A percentile compares a stretch with the other conserved stretches of the same genome.
Evolutionary conservation across 2,888 invertebrate genomes (phyloP).

Genomic region (Pandemis cinnamomeana): DNA sequence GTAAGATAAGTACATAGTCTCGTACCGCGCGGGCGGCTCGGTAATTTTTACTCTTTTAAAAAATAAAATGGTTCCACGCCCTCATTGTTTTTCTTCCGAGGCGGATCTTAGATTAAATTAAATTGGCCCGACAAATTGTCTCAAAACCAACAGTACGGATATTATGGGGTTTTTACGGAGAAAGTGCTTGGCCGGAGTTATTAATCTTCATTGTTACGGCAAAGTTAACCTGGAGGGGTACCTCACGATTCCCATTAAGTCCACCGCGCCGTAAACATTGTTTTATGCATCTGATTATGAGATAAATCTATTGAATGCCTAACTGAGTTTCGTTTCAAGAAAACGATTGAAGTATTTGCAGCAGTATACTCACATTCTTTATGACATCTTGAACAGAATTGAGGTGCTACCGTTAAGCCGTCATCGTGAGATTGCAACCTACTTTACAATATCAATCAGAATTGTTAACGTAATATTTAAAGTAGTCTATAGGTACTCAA

Average conservation of each 20-base stretch:
- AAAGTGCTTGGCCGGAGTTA: slow-evolving; percentile 18
- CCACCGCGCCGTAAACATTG: slow-evolving; percentile 16
- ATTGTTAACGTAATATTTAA: too few species aligned
- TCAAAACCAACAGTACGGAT: slow-evolving; percentile 38
- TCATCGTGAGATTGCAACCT: too few species aligned
- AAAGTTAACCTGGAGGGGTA: slow-evolving; percentile 28
- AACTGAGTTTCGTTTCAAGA: neutral
- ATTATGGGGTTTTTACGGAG: slow-evolving; percentile 28
- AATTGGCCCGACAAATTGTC: slow-evolving; percentile 38
- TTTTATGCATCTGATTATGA: slow-evolving; percentile 16
- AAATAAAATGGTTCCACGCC: slow-evolving; percentile 45
- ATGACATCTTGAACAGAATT: too few species aligned
- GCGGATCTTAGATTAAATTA: slow-evolving; percentile 41
- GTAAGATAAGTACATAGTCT: slow-evolving; percentile 57
- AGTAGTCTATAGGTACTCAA: too few species aligned
- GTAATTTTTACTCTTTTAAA: slow-evolving; percentile 54
- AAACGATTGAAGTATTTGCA: too few species aligned
- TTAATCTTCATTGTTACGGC: slow-evolving; percentile 36
- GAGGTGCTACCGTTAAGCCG: too few species aligned
- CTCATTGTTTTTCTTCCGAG: slow-evolving; percentile 25
- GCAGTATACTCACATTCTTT: too few species aligned
- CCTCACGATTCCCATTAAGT: slow-evolving; percentile 25
- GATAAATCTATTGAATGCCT: neutral
- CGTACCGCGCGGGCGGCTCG: slow-evolving; percentile 43
- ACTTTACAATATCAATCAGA: too few species aligned